Evolutionary conservation across 2,888 invertebrate species (phyloP).

Genomic region (Ormyrus thymus): DNA sequence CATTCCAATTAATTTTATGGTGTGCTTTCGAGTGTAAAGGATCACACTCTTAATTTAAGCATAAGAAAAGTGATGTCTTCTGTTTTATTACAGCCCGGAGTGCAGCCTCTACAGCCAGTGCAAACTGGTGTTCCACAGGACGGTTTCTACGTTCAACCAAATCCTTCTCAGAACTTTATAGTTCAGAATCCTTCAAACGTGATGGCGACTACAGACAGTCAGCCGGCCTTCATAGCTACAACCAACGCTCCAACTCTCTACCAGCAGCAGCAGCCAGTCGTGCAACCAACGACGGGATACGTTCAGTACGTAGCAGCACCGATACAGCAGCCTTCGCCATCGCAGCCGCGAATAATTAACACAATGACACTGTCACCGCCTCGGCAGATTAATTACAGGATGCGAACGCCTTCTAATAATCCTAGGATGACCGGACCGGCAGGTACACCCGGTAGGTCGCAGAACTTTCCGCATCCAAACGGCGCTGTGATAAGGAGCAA

Average conservation of each 20-base stretch:
- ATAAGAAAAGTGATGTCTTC: constrained; percentile 38
- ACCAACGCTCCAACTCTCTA: constrained; percentile 46
- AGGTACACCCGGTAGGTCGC: constrained; percentile 17
- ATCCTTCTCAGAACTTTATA: constrained; percentile 59
- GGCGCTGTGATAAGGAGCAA: constrained; percentile 61
- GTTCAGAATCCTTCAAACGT: constrained; percentile 58
- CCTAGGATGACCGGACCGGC: no score
- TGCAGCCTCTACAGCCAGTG: constrained; percentile 56
- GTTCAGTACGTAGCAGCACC: constrained; percentile 56
- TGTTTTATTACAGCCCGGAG: constrained; percentile 25
- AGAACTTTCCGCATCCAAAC: constrained; percentile 58
- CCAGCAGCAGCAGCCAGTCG: constrained; percentile 50
- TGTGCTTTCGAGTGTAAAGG: no score
- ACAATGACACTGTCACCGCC: constrained; percentile 45
- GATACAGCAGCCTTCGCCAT: not conserved
- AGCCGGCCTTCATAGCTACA: constrained; percentile 38
- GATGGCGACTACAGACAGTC: constrained; percentile 36
- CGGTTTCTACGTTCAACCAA: constrained; percentile 64
- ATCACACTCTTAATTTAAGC: no score
- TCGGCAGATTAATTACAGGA: constrained; percentile 44
- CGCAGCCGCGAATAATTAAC: constrained; percentile 47
- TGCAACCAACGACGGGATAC: constrained; percentile 53
- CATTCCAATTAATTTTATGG: no score
- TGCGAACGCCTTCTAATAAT: constrained; percentile 3
- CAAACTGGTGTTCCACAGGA: constrained; percentile 38